These are phyloP conservation scores for Leptestheria dahalacensis DNA, from an alignment of 1,140 invertebrate species.

Conservation along the genomic window DNA sequence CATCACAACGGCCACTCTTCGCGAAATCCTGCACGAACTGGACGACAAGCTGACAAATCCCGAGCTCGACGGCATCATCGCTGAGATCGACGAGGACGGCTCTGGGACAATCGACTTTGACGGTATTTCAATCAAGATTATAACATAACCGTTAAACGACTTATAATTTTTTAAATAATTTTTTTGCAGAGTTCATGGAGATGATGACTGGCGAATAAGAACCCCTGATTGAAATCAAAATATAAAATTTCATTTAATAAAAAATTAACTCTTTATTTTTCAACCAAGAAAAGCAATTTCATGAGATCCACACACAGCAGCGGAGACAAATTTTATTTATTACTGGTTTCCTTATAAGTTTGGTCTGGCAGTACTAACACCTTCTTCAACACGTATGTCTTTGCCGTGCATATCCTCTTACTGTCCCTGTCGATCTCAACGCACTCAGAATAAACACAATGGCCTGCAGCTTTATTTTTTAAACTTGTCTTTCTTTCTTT, in stretches of 20 bases:
- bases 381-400: slow-evolving; percentile 6
- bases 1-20: slow-evolving; percentile 80
- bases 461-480: not conserved
- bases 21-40: slow-evolving; percentile 78
- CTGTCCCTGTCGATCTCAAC: not conserved
- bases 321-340: too few species aligned
- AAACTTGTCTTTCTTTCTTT: too few species aligned
- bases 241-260: too few species aligned
- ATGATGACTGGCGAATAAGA: slow-evolving; percentile 87
- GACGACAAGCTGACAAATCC: slow-evolving; percentile 83
- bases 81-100: slow-evolving; percentile 90
- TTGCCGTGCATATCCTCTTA: not conserved
- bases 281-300: too few species aligned
- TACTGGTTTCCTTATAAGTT: too few species aligned
- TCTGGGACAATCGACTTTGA: slow-evolving; percentile 71
- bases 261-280: too few species aligned
- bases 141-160: not conserved
- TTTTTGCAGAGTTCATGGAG: slow-evolving; percentile 80
- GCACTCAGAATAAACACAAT: not conserved
- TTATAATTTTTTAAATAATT: slow-evolving; percentile 18
- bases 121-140: slow-evolving; percentile 32
- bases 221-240: too few species aligned
- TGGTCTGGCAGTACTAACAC: too few species aligned
- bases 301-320: too few species aligned
- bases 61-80: slow-evolving; percentile 87